Conservation (phyloP, 2,113 vertebrate genomes). For the Natator depressus region DNA sequence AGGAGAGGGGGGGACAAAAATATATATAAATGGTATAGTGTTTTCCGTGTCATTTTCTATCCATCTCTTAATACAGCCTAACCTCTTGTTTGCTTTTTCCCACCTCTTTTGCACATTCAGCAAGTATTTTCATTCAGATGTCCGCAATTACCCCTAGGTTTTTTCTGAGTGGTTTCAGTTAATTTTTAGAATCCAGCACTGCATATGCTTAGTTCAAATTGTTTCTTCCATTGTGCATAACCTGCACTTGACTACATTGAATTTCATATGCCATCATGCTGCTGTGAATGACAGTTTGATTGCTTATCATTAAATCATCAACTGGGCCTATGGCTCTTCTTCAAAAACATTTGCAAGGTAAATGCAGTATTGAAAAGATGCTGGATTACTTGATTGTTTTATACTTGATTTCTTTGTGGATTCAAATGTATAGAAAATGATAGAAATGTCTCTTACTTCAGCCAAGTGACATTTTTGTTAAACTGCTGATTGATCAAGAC, state of each 20-base stretch:
- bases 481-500: background rate
- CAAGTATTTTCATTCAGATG: background rate
- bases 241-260: background rate
- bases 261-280: background rate
- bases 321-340: background rate
- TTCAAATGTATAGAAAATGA: background rate
- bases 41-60: background rate
- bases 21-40: background rate
- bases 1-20: background rate
- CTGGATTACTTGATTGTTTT: background rate
- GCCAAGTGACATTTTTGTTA: background rate
- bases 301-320: background rate
- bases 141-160: background rate
- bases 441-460: background rate
- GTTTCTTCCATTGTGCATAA: background rate
- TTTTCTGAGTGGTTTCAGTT: background rate
- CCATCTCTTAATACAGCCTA: background rate
- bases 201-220: background rate
- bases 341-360: background rate
- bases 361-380: background rate
- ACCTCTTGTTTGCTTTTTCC: background rate
- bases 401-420: background rate
- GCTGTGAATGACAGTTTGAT: background rate
- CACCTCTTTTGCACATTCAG: background rate
- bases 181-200: background rate